Conservation (phyloP, 2,797 vertebrate species). For the Coccyzus lansbergi region DNA sequence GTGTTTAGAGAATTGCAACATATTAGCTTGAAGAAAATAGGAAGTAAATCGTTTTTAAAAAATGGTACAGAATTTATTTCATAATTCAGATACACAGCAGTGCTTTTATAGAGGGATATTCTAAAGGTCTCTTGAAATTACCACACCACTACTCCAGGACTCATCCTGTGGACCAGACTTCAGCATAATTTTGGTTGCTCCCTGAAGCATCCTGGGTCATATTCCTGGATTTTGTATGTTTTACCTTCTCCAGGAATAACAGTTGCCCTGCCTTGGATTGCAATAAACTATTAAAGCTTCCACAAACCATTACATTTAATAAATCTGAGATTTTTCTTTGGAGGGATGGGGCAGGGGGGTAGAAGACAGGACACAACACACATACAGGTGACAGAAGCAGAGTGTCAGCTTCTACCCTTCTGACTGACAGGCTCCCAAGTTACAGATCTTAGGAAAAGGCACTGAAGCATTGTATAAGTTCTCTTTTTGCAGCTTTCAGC, state of each 20-base stretch:
- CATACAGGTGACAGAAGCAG: fast-evolving
- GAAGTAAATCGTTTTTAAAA: background rate
- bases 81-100: background rate
- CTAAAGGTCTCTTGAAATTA: background rate
- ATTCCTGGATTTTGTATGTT: background rate
- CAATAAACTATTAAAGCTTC: background rate
- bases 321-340: background rate
- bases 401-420: background rate
- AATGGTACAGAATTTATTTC: background rate
- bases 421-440: background rate
- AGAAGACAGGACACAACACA: too few species aligned
- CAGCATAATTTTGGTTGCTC: background rate
- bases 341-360: too few species aligned
- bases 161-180: background rate
- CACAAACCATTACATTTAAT: background rate
- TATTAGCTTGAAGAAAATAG: background rate
- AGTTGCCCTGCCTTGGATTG: background rate
- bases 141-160: background rate
- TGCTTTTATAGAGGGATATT: background rate
- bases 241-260: background rate
- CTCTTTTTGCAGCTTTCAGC: background rate
- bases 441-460: background rate
- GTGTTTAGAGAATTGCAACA: background rate
- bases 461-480: background rate
- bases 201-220: background rate